phyloP scores from a whole-genome alignment of 2,113 vertebrate genomes.

The Pedetes capensis region DNA sequence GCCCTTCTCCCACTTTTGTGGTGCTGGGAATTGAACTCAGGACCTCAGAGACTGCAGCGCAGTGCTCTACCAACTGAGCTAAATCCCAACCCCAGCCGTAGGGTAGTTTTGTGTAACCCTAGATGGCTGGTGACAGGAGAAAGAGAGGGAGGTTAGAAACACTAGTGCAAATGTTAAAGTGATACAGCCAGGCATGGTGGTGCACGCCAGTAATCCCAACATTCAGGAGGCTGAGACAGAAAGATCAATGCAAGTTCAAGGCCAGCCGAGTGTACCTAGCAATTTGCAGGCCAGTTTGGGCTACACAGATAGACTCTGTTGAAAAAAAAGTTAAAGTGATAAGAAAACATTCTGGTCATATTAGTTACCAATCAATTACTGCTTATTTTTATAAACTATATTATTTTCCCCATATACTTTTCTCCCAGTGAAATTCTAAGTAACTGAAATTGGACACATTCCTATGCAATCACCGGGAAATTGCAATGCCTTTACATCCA shows the following conservation, averaged over 20 bases:
- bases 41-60: too few species aligned
- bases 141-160: neutral
- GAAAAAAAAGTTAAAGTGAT: neutral
- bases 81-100: too few species aligned
- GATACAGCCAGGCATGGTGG: neutral
- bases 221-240: neutral
- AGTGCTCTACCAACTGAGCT: too few species aligned
- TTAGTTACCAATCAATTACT: slow-evolving; percentile 2
- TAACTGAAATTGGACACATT: neutral
- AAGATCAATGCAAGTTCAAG: too few species aligned
- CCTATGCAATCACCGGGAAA: neutral
- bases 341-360: neutral
- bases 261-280: too few species aligned
- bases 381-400: neutral
- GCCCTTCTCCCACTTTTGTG: too few species aligned
- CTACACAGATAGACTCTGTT: too few species aligned
- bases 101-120: neutral
- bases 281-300: too few species aligned
- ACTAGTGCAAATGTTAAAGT: neutral
- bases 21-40: too few species aligned
- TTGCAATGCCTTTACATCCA: neutral
- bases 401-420: neutral
- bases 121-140: neutral
- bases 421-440: slow-evolving; percentile 21
- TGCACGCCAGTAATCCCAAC: neutral